A percentile compares a stretch with the other conserved stretches of the same genome.
phyloP scores from a whole-genome alignment of 2,113 vertebrate species.

The Carollia perspicillata region DNA sequence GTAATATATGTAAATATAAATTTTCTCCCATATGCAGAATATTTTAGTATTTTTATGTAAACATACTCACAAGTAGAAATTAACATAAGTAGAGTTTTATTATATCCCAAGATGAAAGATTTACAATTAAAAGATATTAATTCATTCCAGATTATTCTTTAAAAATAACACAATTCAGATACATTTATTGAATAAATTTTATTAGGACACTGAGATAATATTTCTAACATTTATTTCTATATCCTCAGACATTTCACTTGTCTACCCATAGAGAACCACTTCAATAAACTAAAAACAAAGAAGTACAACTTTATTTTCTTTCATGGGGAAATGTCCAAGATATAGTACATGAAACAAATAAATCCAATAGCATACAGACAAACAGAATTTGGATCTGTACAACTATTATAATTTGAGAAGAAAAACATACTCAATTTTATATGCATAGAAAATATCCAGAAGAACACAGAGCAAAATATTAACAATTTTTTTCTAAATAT shows the following conservation, averaged over 20 bases:
- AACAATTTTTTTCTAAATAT: neutral
- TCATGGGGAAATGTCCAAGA: neutral
- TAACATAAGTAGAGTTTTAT: neutral
- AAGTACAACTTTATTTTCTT: conserved; percentile 25
- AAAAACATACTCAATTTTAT: neutral
- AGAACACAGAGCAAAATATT: neutral
- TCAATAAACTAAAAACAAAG: conserved; percentile 39
- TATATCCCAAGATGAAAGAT: neutral
- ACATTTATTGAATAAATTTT: conserved; percentile 44
- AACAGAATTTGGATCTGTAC: neutral
- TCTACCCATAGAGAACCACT: neutral
- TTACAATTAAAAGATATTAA: neutral
- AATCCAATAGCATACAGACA: neutral
- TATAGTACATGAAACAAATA: neutral
- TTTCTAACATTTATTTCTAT: neutral
- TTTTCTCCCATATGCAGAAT: neutral
- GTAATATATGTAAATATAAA: neutral
- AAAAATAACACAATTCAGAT: conserved; percentile 47
- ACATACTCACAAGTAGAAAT: neutral
- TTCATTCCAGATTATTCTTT: neutral
- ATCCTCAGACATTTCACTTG: conserved; percentile 1
- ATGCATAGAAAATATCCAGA: conserved; percentile 16
- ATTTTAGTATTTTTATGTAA: neutral
- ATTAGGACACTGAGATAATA: conserved; percentile 25
- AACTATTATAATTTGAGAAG: neutral